Percentiles rank a stretch among this genome's conserved stretches.
Conservation (phyloP, 1,140 invertebrate species). For the Meloidogyne hapla region DNA sequence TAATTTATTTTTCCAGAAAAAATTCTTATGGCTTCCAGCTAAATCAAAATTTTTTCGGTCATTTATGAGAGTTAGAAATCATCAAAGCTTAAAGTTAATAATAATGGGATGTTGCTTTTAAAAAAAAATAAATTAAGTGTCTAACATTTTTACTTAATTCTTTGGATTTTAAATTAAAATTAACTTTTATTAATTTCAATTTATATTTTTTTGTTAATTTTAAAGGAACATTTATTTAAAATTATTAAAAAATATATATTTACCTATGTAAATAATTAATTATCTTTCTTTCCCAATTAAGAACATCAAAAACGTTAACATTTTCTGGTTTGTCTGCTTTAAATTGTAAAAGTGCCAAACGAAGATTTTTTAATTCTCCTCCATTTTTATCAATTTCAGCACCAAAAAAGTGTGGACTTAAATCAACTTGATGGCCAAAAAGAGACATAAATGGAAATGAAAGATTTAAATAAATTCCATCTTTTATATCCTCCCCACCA, state of each 20-base stretch:
- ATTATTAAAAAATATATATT: not conserved
- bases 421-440: conserved; percentile 34
- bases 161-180: too few species aligned
- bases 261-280: conserved; percentile 40
- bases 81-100: too few species aligned
- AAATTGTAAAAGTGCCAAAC: conserved; percentile 42
- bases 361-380: conserved; percentile 12
- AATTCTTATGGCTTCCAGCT: too few species aligned
- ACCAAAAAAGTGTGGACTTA: conserved; percentile 49
- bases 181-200: too few species aligned
- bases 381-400: conserved; percentile 24
- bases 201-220: too few species aligned
- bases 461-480: conserved; percentile 26
- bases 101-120: too few species aligned
- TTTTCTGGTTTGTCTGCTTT: conserved; percentile 42
- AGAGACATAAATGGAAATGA: conserved; percentile 44
- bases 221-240: not conserved
- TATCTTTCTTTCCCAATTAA: conserved; percentile 35
- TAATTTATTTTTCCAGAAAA: too few species aligned
- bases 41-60: too few species aligned
- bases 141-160: too few species aligned
- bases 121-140: too few species aligned
- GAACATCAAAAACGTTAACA: conserved; percentile 35
- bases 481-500: not conserved
- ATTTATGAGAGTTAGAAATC: too few species aligned